Percentiles rank a stretch among this genome's conserved stretches.
These are phyloP conservation scores for Esperia sulphurella DNA, from an alignment of 2,888 invertebrate species.

Conservation along the genomic window DNA sequence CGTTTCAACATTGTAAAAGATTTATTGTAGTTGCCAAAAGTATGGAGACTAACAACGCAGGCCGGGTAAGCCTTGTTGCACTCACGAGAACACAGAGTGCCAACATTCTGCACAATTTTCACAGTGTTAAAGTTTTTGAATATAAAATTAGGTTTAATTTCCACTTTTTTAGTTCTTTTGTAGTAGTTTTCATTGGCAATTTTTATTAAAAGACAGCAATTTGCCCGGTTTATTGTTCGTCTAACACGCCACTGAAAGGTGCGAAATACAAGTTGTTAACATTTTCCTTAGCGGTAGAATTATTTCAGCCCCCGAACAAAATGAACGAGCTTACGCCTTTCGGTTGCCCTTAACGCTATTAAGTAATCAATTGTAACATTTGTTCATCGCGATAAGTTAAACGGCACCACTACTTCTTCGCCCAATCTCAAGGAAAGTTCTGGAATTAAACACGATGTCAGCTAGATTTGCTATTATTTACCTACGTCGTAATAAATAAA, in stretches of 20 bases:
- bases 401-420: conserved; percentile 25
- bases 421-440: conserved; percentile 20
- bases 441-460: conserved; percentile 3
- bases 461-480: neutral
- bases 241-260: conserved; percentile 20
- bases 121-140: neutral
- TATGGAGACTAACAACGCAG: conserved; percentile 62
- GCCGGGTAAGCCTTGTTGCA: conserved; percentile 64
- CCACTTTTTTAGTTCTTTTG: neutral
- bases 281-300: conserved; percentile 24
- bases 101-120: conserved; percentile 13
- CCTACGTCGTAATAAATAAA: conserved; percentile 4
- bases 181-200: conserved; percentile 10
- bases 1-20: conserved; percentile 43
- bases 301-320: conserved; percentile 26
- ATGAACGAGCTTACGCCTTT: conserved; percentile 30
- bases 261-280: conserved; percentile 23
- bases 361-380: conserved; percentile 47
- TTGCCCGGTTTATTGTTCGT: conserved; percentile 25
- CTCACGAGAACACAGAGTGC: conserved; percentile 39
- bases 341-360: conserved; percentile 29
- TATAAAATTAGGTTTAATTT: conserved; percentile 7
- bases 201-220: conserved; percentile 23
- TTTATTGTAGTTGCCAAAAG: conserved; percentile 38
- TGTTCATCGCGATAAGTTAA: conserved; percentile 36